Evolutionary conservation across 2,888 invertebrate genomes (phyloP).

Genomic region (Noctua janthina): DNA sequence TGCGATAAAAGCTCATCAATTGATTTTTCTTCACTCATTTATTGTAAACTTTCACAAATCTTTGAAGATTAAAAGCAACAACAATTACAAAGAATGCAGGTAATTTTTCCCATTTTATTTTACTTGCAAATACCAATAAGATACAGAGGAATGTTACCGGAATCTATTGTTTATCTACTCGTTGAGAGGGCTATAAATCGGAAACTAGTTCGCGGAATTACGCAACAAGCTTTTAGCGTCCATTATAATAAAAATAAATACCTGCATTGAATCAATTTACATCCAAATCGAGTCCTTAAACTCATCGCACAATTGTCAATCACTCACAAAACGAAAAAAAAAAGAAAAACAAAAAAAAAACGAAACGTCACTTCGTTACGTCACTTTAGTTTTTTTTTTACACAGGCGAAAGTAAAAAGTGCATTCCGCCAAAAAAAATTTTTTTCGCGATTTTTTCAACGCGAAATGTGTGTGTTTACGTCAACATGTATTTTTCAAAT

Average conservation of each 20-base stretch:
- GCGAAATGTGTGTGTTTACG: slow-evolving; percentile 87
- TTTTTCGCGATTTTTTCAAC: slow-evolving; percentile 72
- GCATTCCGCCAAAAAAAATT: slow-evolving; percentile 32
- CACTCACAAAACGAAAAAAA: slow-evolving; percentile 63
- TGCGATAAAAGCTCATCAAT: not conserved
- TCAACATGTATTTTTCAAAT: slow-evolving; percentile 90
- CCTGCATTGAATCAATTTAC: slow-evolving; percentile 83
- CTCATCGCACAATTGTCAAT: slow-evolving; percentile 78
- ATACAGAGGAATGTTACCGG: slow-evolving; percentile 62
- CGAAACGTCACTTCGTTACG: slow-evolving; percentile 56
- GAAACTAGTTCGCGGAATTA: slow-evolving; percentile 67
- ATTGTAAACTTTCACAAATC: slow-evolving; percentile 29
- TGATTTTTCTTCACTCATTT: not conserved
- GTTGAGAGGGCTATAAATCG: slow-evolving; percentile 63
- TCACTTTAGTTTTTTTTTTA: slow-evolving; percentile 58
- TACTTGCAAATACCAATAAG: slow-evolving; percentile 48
- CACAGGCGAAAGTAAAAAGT: slow-evolving; percentile 47
- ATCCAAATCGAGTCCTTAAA: slow-evolving; percentile 68
- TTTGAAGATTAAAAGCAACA: slow-evolving; percentile 6
- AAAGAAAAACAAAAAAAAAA: slow-evolving; percentile 52
- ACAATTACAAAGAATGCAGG: not conserved
- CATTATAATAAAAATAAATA: slow-evolving; percentile 69
- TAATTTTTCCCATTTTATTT: slow-evolving; percentile 42
- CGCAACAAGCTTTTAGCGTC: slow-evolving; percentile 58
- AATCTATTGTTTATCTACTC: slow-evolving; percentile 67